A percentile compares a stretch with the other conserved stretches of the same genome.
Conservation (phyloP, 2,888 invertebrate species). For the Elgonia sp. region DNA sequence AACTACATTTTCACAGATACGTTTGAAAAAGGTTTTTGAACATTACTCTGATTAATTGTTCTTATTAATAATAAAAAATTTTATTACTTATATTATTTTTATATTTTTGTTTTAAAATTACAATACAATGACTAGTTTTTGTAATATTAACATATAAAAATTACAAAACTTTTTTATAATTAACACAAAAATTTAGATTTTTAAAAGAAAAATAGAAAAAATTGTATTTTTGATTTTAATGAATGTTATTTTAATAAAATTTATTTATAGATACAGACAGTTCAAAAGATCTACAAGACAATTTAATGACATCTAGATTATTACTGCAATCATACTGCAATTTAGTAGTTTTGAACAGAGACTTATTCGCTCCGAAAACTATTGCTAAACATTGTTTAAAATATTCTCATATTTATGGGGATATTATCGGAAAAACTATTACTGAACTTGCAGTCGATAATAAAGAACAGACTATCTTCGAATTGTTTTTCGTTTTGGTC, state of each 20-base stretch:
- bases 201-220: too few species aligned
- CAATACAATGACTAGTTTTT: too few species aligned
- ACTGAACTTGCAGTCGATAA: slow-evolving; percentile 14
- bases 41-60: background rate
- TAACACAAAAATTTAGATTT: too few species aligned
- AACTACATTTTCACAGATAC: slow-evolving; percentile 22
- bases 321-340: background rate
- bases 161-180: too few species aligned
- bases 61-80: too few species aligned
- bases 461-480: background rate
- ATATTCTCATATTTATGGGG: background rate
- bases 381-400: slow-evolving; percentile 15
- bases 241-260: too few species aligned
- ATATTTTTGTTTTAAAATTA: too few species aligned
- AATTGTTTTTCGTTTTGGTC: background rate
- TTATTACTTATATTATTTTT: background rate
- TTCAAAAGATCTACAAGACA: background rate
- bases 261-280: background rate
- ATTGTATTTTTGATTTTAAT: background rate
- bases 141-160: too few species aligned
- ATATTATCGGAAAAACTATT: slow-evolving; percentile 15
- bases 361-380: background rate
- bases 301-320: background rate
- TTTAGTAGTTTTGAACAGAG: slow-evolving; percentile 16
- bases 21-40: slow-evolving; percentile 1